Evolutionary conservation across 2,113 vertebrate species (phyloP).

Genomic region (Gadus macrocephalus): DNA sequence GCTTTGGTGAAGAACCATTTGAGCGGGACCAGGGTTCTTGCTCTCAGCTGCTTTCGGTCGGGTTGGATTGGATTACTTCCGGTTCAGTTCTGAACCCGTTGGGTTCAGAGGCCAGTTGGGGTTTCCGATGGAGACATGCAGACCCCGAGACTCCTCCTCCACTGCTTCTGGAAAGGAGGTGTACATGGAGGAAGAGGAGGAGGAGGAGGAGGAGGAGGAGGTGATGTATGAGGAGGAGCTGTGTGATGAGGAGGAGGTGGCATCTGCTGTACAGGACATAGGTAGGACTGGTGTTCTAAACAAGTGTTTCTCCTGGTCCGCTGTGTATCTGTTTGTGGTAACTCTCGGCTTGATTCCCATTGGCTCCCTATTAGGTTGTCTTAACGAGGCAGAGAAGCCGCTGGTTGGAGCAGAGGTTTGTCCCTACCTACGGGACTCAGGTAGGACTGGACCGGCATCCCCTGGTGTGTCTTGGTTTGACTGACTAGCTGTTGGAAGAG

Average conservation of each 20-base stretch:
- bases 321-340: not conserved
- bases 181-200: slow-evolving; percentile 8
- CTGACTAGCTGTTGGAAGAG: not conserved
- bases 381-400: not conserved
- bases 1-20: not conserved
- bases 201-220: slow-evolving; percentile 4
- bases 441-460: not conserved
- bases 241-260: slow-evolving; percentile 13
- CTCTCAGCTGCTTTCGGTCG: not conserved
- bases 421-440: not conserved
- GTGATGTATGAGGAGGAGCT: slow-evolving; percentile 22
- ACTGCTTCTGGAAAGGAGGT: slow-evolving; percentile 44
- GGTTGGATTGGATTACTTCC: not conserved
- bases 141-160: slow-evolving; percentile 21
- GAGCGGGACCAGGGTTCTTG: not conserved
- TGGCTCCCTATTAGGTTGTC: not conserved
- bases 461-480: not conserved
- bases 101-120: not conserved
- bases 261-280: slow-evolving; percentile 24
- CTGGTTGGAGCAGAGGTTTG: not conserved
- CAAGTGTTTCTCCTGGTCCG: not conserved
- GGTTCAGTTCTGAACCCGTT: not conserved
- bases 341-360: not conserved
- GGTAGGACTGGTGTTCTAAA: slow-evolving; percentile 32
- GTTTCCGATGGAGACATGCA: slow-evolving; percentile 44